These are phyloP conservation scores for Gari tellinella DNA, from an alignment of 2,888 invertebrate genomes.

Conservation along the genomic window DNA sequence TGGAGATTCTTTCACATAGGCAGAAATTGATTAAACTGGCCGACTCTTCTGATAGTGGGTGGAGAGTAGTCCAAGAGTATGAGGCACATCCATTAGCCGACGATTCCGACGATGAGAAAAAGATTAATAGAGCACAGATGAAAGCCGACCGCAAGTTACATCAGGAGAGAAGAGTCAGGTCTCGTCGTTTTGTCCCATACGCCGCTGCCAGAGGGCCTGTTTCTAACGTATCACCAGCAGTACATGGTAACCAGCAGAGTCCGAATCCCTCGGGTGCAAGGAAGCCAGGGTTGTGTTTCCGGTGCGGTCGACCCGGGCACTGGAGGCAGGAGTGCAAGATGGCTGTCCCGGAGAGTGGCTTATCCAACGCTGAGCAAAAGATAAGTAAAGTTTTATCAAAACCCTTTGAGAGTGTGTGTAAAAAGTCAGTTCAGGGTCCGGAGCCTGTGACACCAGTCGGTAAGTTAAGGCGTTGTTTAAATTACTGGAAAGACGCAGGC, in stretches of 20 bases:
- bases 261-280: too few species aligned
- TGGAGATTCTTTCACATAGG: constrained; percentile 4
- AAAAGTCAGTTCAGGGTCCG: too few species aligned
- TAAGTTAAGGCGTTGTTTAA: too few species aligned
- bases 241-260: not conserved
- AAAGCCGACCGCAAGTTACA: constrained; percentile 29
- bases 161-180: constrained; percentile 11
- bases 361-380: too few species aligned
- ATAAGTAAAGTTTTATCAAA: too few species aligned
- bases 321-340: constrained; percentile 30
- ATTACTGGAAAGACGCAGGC: constrained; percentile 19
- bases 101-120: constrained; percentile 38
- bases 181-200: constrained; percentile 16
- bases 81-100: constrained; percentile 36
- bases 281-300: constrained; percentile 34
- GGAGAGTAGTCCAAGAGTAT: too few species aligned
- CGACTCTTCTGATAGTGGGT: constrained; percentile 25
- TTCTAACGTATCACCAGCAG: not conserved
- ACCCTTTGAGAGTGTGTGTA: too few species aligned
- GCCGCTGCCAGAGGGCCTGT: not conserved
- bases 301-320: constrained; percentile 28
- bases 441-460: too few species aligned
- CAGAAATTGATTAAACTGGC: constrained; percentile 26
- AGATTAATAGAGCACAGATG: constrained; percentile 32
- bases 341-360: too few species aligned